Conservation (phyloP, 2,797 vertebrate species). For the Pteronotus mesoamericanus region DNA sequence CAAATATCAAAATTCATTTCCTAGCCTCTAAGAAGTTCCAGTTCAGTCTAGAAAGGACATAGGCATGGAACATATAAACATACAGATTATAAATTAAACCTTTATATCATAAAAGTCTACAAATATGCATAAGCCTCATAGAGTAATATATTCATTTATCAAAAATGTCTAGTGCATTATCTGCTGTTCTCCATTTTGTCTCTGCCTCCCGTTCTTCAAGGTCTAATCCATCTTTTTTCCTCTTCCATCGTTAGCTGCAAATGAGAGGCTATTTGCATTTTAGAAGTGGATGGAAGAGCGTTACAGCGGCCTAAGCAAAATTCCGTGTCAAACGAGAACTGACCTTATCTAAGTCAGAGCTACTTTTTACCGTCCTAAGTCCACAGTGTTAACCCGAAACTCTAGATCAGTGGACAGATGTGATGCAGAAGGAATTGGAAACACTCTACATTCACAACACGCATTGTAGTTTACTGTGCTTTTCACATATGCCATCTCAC, state of each 20-base stretch:
- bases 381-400: background rate
- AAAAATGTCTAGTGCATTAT: conserved; percentile 10
- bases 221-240: background rate
- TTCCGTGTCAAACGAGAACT: background rate
- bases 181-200: background rate
- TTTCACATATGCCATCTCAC: background rate
- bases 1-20: conserved; percentile 48
- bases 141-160: background rate
- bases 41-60: conserved; percentile 24
- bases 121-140: background rate
- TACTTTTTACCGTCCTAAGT: background rate
- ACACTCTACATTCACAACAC: background rate
- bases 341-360: background rate
- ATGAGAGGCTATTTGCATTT: background rate
- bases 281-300: background rate
- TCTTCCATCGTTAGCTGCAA: background rate
- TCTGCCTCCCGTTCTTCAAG: conserved; percentile 14
- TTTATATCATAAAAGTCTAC: conserved; percentile 20
- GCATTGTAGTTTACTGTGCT: background rate
- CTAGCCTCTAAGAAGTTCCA: conserved; percentile 9
- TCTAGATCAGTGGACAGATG: background rate
- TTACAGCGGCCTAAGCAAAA: background rate
- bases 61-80: background rate
- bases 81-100: conserved; percentile 30
- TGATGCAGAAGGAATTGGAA: background rate